Base-by-base conservation (phyloP, 2,888 invertebrate species). In the Ptilodon capucinus region DNA sequence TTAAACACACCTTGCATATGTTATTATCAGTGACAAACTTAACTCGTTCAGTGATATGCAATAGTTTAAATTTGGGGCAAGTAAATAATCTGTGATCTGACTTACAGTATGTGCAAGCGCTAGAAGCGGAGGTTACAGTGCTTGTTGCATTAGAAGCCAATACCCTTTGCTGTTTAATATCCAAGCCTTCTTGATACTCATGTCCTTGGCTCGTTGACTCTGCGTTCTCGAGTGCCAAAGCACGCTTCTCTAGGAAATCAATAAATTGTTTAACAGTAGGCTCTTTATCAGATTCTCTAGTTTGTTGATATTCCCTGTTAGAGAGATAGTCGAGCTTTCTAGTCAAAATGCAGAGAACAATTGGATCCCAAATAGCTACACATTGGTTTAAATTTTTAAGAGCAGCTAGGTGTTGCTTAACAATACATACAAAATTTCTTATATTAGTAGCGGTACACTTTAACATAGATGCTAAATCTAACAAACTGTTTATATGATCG, bases 1-100 rank as follows among this genome's bases (percentile, higher is more conserved):
- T 41, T 17, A 53, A 32, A 34, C 52, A 58, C 14, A 45, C 43
- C 13, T 34, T 32, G 25, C 58, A 55, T 13, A 53, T n/a, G n/a
- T 45, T 46, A 9, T 45, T 51, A 11, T 51, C 19, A 17, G 13
- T 19, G 19, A 46, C 50, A 42, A 55, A 48, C 8, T 44, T 13
- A 9, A 44, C n/a, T 18, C 56, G 32, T 7, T 53, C 46, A 11
- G 0, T 19, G 11, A 23, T 14, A 30, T 48, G 18, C 16, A 46
- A 21, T 11, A 41, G 6, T 48, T 55, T 38, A 35, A 55, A 59
- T 17, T 45, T 45, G 14, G 30, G 7, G 32, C 58, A 58, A 23
- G 11, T 21, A 45, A 43, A 53, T 41, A 58, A 32, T 45, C 55
- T 58, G 35, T 54, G 54, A 9, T 39, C 8, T 2, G 28, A 48